Percentiles rank a stretch among this genome's conserved stretches.
Conservation (phyloP, 2,888 invertebrate species). For the Trachelus iudaicus region DNA sequence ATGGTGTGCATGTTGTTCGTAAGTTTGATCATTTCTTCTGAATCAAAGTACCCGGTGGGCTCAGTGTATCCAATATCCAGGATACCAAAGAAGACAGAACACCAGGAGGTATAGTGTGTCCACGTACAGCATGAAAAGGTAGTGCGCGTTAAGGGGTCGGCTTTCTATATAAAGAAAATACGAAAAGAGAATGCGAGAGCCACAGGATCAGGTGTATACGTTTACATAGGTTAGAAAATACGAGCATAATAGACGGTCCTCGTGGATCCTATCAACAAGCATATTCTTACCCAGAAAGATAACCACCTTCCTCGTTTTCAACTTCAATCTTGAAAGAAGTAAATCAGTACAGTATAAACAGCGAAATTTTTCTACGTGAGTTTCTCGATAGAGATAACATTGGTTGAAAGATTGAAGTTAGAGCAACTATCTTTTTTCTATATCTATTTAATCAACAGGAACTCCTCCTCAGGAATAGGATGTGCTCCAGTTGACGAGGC, state of each 20-base stretch:
- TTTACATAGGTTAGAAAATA: background rate
- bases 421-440: background rate
- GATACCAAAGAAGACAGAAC: background rate
- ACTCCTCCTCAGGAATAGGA: background rate
- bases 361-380: background rate
- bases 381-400: background rate
- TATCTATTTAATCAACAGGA: background rate
- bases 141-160: constrained; percentile 30
- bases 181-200: constrained; percentile 32
- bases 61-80: constrained; percentile 36
- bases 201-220: constrained; percentile 6
- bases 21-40: background rate
- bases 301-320: background rate
- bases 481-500: constrained; percentile 1
- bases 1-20: background rate
- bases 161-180: constrained; percentile 32
- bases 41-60: background rate
- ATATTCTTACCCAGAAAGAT: background rate
- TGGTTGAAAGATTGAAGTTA: background rate
- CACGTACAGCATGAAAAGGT: constrained; percentile 9
- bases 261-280: background rate
- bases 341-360: background rate
- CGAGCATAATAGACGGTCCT: background rate
- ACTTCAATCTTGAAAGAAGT: background rate
- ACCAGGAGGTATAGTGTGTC: constrained; percentile 35